phyloP scores from a whole-genome alignment of 2,113 vertebrate species.

The Nanger granti region DNA sequence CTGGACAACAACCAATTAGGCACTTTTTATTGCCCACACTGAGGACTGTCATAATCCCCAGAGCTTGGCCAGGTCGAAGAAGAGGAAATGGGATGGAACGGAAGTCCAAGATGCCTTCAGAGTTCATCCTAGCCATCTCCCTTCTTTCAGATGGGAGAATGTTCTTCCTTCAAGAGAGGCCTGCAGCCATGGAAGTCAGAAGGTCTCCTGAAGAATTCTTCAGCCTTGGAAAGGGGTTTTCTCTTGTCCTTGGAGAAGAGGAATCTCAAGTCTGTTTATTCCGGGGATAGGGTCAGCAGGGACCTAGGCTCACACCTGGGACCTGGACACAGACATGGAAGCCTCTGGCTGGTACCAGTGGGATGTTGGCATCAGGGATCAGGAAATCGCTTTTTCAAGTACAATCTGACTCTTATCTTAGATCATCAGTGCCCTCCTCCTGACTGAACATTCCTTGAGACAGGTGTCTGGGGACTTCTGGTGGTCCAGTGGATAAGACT shows the following conservation, averaged over 20 bases:
- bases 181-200: not conserved
- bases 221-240: not conserved
- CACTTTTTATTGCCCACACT: conserved; percentile 69
- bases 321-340: accelerated
- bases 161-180: not conserved
- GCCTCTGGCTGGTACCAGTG: not conserved
- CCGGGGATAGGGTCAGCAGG: not conserved
- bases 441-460: not conserved
- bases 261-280: not conserved
- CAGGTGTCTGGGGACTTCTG: not conserved
- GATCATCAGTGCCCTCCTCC: not conserved
- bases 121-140: not conserved
- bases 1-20: conserved; percentile 70
- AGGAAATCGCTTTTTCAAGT: not conserved
- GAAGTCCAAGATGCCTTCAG: conserved; percentile 33
- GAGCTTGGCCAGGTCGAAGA: conserved; percentile 23
- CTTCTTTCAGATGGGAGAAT: not conserved
- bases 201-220: not conserved
- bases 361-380: not conserved
- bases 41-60: conserved; percentile 41
- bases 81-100: conserved; percentile 54
- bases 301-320: not conserved
- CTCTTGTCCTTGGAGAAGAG: not conserved
- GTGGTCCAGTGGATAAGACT: not conserved
- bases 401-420: not conserved